Conservation (phyloP, 35 echinoderm and acorn worm genomes). For the Eucidaris tribuloides region DNA sequence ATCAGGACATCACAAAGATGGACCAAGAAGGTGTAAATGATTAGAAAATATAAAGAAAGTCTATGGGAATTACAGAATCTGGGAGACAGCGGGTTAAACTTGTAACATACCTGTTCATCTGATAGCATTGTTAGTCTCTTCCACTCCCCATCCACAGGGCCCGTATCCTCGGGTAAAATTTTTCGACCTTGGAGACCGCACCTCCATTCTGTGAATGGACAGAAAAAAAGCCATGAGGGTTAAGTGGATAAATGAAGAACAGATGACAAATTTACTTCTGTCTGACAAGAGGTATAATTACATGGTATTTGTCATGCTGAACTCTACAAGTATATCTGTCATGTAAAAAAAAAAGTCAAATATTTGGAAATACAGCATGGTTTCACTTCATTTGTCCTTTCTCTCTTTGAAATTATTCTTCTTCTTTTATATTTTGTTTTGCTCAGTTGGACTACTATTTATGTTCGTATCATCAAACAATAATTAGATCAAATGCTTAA, state of each 20-base stretch:
- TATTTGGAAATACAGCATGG: neutral
- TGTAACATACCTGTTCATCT: constrained; percentile 71
- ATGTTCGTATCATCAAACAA: too few species aligned
- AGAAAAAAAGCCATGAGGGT: neutral
- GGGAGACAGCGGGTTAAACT: too few species aligned
- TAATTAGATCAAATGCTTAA: too few species aligned
- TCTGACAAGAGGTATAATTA: constrained; percentile 32
- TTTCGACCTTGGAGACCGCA: constrained; percentile 52
- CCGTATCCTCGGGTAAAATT: constrained; percentile 72
- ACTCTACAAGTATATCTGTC: constrained; percentile 28
- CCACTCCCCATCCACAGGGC: constrained; percentile 78
- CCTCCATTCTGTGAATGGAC: constrained; percentile 65
- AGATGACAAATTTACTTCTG: too few species aligned
- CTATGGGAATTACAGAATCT: too few species aligned
- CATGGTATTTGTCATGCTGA: constrained; percentile 41
- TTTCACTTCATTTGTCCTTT: constrained; percentile 50
- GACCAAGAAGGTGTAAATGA: neutral
- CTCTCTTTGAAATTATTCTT: neutral
- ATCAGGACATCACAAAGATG: neutral
- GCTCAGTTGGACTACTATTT: too few species aligned
- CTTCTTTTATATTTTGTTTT: too few species aligned
- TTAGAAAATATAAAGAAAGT: too few species aligned
- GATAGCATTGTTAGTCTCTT: constrained; percentile 77
- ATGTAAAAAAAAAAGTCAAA: constrained; percentile 30
- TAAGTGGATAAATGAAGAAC: too few species aligned